Evolutionary conservation across 2,113 vertebrate genomes (phyloP).

Genomic region (Lasiurus borealis): DNA sequence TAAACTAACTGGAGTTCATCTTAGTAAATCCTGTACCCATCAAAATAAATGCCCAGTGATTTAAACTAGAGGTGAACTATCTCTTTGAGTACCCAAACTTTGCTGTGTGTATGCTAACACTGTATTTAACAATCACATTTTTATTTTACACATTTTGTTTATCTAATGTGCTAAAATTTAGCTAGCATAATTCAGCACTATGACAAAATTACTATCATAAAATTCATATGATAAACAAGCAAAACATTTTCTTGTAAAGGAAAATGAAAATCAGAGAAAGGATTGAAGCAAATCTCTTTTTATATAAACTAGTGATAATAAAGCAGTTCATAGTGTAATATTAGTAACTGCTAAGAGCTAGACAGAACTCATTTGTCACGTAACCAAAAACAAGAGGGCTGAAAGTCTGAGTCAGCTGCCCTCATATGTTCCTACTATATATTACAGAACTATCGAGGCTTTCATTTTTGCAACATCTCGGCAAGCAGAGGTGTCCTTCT

Average conservation of each 20-base stretch:
- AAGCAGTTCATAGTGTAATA: conserved; percentile 35
- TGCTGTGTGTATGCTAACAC: background rate
- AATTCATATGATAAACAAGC: conserved; percentile 58
- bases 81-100: background rate
- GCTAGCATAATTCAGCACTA: conserved; percentile 22
- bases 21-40: conserved; percentile 14
- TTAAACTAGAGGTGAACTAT: conserved; percentile 38
- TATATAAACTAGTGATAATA: conserved; percentile 45
- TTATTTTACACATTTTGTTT: conserved; percentile 30
- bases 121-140: conserved; percentile 19
- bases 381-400: conserved; percentile 75
- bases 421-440: conserved; percentile 69
- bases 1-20: conserved; percentile 10
- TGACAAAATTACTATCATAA: conserved; percentile 37
- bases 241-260: background rate
- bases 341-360: conserved; percentile 46
- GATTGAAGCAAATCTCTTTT: conserved; percentile 24
- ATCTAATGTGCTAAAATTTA: conserved; percentile 47
- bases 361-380: conserved; percentile 66
- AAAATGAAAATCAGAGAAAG: conserved; percentile 77
- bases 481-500: conserved; percentile 58
- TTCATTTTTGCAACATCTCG: conserved; percentile 77
- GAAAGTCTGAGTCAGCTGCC: conserved; percentile 41
- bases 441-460: conserved; percentile 66
- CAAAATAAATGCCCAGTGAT: background rate